phyloP scores from a whole-genome alignment of 2,113 vertebrate species.

The Crotalus horridus region DNA sequence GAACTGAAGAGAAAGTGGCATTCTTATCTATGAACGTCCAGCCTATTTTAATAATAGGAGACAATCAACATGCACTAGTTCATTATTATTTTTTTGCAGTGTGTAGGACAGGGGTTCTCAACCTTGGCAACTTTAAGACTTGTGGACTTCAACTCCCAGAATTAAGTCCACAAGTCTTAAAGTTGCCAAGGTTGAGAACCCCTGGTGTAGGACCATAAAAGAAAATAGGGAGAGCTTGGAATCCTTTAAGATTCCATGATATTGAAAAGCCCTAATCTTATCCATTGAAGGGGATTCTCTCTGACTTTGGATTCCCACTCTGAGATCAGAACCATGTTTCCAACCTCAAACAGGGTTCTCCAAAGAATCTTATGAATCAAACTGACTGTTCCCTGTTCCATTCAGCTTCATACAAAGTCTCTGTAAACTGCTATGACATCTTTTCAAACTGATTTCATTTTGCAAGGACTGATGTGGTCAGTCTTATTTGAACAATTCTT shows the following conservation, averaged over 20 bases:
- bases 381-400: not conserved
- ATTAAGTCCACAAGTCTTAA: too few relatives aligned
- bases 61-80: not conserved
- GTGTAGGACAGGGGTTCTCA: not conserved
- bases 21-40: not conserved
- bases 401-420: not conserved
- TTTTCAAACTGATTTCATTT: not conserved
- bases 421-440: not conserved
- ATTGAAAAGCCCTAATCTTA: not conserved
- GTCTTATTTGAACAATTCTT: not conserved
- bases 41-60: not conserved
- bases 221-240: not conserved
- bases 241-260: not conserved
- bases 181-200: too few relatives aligned
- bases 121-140: too few relatives aligned
- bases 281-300: not conserved
- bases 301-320: not conserved
- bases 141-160: too few relatives aligned
- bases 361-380: not conserved
- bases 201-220: not conserved
- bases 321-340: not conserved
- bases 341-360: not conserved
- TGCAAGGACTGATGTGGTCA: not conserved
- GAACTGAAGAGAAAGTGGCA: not conserved
- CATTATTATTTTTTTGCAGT: not conserved